These are phyloP conservation scores for Calcarius lapponicus DNA, from an alignment of 2,797 vertebrate genomes.

Conservation along the genomic window DNA sequence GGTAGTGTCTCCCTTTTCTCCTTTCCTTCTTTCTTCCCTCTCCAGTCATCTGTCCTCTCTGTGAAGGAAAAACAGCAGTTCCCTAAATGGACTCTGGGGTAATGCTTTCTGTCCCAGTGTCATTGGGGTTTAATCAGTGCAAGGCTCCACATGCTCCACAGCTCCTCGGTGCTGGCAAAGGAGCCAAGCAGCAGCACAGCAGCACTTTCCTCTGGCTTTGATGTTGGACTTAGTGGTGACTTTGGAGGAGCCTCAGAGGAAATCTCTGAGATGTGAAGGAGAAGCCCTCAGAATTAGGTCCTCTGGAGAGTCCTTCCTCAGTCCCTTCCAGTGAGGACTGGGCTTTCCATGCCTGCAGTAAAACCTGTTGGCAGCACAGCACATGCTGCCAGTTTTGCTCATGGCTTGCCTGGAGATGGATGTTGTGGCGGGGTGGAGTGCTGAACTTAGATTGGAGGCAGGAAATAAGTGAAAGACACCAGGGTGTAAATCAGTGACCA, in stretches of 20 bases:
- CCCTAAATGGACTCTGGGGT: not conserved
- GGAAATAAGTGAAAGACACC: not conserved
- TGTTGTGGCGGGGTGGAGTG: not conserved
- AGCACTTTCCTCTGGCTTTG: not conserved
- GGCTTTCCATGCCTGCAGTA: not conserved
- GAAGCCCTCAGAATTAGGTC: not conserved
- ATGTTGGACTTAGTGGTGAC: not conserved
- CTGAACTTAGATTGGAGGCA: not conserved
- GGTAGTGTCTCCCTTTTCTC: not conserved
- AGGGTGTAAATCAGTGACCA: not conserved
- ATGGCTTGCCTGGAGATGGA: not conserved
- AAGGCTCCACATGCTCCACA: not conserved
- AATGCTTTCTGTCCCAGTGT: not conserved
- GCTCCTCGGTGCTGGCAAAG: not conserved
- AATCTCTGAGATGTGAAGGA: slow-evolving; percentile 1
- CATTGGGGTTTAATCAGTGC: not conserved
- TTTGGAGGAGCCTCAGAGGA: slow-evolving; percentile 33
- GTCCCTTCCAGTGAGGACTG: not conserved
- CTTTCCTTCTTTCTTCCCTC: not conserved
- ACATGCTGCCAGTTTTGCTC: not conserved
- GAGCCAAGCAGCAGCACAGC: slow-evolving; percentile 5
- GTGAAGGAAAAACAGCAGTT: not conserved
- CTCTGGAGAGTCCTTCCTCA: not conserved
- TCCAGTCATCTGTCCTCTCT: not conserved
- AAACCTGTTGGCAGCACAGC: not conserved